Evolutionary conservation across 2,797 vertebrate genomes (phyloP), one percentile per base, ranked within the genome.

Genomic region (Hypotaenidia okinawae): DNA sequence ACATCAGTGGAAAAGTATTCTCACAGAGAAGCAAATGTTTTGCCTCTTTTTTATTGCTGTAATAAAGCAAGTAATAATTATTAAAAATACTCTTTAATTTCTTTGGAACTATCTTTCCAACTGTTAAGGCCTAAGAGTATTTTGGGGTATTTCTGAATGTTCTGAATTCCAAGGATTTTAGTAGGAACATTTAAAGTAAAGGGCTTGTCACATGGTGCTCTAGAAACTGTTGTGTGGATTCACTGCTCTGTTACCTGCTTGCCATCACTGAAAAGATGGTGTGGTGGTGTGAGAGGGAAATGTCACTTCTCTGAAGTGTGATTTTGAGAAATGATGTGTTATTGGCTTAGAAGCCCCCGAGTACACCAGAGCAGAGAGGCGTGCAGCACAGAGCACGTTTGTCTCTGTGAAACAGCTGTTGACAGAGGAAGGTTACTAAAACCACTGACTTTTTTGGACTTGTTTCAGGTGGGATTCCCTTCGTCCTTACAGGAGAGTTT

Each of bases 401-500:
- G 7, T 30, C 33, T 33, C 61, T 39, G 7, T 7, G 25, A 66
- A 32, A 55, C 18, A 58, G 22, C 13, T 80, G 14, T 37, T 80
- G 51, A 7, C 13, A 73, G 54, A 33, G 58, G 18, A 13, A 30
- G 12, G 68, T 91, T 23, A 51, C 58, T 90, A 83, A 89, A 85
- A 24, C 12, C 33, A 32, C n/a, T 41, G 3, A 33, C 16, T 88
- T 90, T 10, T 45, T 68, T 89, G 45, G 10, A 41, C 37, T 54
- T 16, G 2, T 96, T 93, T 37, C 97, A 99, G 99, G 99, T 84
- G 99, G 99, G 15, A 99, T 99, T 92, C 99, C 99, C 0, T 99
- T 99, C 90, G 89, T 99, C 94, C 97, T 99, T 97, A 99, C 99
- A 0, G 98, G 98, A 4, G 99, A 99, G 95, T 94, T 99, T 78